Evolutionary conservation across 2,113 vertebrate species (phyloP).

Genomic region (Pelecanus crispus): DNA sequence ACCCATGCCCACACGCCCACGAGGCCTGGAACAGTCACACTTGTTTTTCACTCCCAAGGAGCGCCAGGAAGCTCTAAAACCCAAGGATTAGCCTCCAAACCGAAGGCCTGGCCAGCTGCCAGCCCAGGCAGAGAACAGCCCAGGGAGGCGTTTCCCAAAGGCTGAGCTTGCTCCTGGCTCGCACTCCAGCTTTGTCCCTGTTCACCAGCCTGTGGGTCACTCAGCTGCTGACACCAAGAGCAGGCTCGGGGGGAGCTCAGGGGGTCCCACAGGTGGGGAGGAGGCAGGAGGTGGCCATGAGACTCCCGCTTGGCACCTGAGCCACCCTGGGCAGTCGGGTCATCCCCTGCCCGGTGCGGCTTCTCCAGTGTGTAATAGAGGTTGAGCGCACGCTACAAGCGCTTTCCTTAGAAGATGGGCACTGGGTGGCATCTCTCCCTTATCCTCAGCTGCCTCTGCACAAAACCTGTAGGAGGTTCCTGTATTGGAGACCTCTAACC

Average conservation of each 20-base stretch:
- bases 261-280: neutral
- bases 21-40: neutral
- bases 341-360: neutral
- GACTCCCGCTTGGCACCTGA: neutral
- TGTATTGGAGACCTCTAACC: neutral
- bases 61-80: neutral
- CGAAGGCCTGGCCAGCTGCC: neutral
- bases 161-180: neutral
- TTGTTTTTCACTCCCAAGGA: neutral
- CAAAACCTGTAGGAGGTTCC: neutral
- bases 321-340: neutral
- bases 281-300: neutral
- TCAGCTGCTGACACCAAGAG: neutral
- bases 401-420: neutral
- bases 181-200: accelerated
- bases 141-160: neutral
- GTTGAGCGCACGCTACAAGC: neutral
- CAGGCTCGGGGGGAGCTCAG: accelerated
- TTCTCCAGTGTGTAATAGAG: neutral
- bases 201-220: neutral
- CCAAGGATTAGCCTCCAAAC: neutral
- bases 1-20: neutral
- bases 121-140: neutral
- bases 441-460: neutral
- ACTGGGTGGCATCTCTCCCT: neutral